Base-by-base conservation (phyloP, 2,797 vertebrate species). In the Gouania willdenowi region DNA sequence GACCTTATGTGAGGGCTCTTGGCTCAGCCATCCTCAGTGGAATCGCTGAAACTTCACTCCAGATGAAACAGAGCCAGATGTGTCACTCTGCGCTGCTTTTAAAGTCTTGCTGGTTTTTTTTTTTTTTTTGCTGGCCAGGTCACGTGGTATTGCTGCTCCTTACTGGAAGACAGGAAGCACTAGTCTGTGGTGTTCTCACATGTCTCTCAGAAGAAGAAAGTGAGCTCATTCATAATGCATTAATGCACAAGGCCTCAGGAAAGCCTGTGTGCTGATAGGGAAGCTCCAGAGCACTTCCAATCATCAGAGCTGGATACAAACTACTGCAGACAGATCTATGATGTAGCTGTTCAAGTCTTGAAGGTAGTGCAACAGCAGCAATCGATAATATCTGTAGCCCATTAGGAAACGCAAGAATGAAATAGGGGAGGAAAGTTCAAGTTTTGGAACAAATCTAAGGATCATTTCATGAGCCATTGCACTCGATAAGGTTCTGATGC, bases 91-190 rank as follows among this genome's bases (percentile, higher is more conserved):
- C n/a, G n/a, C n/a, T n/a, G n/a, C n/a, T n/a, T n/a, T n/a, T n/a
- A n/a, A n/a, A n/a, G n/a, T n/a, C n/a, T n/a, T 47, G 38, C 41
- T 5, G 2, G 3, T 14, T 14, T 14, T 14, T 14, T 14, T 14
- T 14, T 14, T n/a, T n/a, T n/a, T n/a, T n/a, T n/a, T 75, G 65
- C 45, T 6, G 35, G 36, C 36, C 54, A 13, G 66, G 63, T 80
- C 81, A 83, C 62, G 66, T 26, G 71, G 39, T 32, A 14, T 29
- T 7, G 3, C 53, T 0, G 41, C 48, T 64, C 53, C 72, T 87
- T 87, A 82, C 81, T 79, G 84, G 84, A 87, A 85, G 61, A 67
- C 81, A 82, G 84, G 83, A 87, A 82, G 43, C 37, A 4, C 23
- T 42, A 52, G 48, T 73, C 69, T 75, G 79, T 68, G 71, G 78